Conservation (phyloP, 2,113 vertebrate species). For the Canis aureus region DNA sequence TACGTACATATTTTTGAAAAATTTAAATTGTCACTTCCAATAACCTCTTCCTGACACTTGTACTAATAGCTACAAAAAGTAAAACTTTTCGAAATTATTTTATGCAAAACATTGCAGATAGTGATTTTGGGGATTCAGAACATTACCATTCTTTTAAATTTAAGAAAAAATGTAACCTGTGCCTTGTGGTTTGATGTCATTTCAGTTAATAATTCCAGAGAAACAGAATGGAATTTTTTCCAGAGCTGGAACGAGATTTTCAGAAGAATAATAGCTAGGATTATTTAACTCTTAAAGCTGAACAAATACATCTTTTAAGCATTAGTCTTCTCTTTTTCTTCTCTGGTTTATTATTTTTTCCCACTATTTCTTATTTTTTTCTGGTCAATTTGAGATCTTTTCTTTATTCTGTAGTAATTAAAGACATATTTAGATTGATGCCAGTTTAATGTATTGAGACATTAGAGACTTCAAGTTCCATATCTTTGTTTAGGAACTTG, state of each 20-base stretch:
- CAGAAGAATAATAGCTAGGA: slow-evolving; percentile 56
- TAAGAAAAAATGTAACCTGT: neutral
- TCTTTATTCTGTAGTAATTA: slow-evolving; percentile 3
- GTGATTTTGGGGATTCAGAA: slow-evolving; percentile 46
- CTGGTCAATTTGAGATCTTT: slow-evolving; percentile 11
- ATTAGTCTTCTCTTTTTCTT: slow-evolving; percentile 46
- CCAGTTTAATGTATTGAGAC: neutral
- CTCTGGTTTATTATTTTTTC: neutral
- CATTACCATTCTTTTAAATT: neutral
- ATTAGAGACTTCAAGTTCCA: neutral
- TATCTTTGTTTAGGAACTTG: slow-evolving; percentile 40
- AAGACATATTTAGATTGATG: slow-evolving; percentile 5
- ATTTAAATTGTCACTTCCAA: neutral
- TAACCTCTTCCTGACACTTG: slow-evolving; percentile 27
- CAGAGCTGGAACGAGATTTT: slow-evolving; percentile 1
- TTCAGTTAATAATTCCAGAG: slow-evolving; percentile 43
- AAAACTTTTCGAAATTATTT: slow-evolving; percentile 33
- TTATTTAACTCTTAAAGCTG: slow-evolving; percentile 64
- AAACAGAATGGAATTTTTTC: slow-evolving; percentile 5
- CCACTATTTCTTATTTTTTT: slow-evolving; percentile 25
- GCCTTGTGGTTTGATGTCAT: neutral
- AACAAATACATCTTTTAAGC: slow-evolving; percentile 58
- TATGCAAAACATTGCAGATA: neutral
- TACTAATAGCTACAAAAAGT: neutral
- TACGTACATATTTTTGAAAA: slow-evolving; percentile 32